Evolutionary conservation across 1,140 invertebrate genomes (phyloP).

Genomic region (Diprion similis): DNA sequence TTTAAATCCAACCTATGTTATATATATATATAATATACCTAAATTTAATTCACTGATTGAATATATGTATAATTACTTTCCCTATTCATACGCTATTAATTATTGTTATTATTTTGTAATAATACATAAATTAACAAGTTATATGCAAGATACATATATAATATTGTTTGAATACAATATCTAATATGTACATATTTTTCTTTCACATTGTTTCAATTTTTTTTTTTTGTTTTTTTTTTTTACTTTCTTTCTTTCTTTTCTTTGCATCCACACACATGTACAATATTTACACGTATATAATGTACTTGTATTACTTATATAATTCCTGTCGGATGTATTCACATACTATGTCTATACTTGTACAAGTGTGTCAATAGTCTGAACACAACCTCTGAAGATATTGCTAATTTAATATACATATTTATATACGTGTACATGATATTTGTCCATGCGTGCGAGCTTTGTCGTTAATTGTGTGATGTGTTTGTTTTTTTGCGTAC

Average conservation of each 20-base stretch:
- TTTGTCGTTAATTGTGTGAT: not conserved
- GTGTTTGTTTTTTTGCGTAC: not conserved
- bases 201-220: not conserved
- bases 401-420: too few species aligned
- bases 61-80: slow-evolving; percentile 20
- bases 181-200: not conserved
- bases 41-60: slow-evolving; percentile 16
- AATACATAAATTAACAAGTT: not conserved
- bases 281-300: not conserved
- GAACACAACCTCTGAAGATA: too few species aligned
- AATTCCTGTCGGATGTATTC: too few species aligned
- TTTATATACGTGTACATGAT: not conserved
- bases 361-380: too few species aligned
- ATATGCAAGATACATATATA: not conserved
- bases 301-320: too few species aligned
- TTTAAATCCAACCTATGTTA: slow-evolving; percentile 53
- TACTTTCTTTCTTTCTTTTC: not conserved
- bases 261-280: not conserved
- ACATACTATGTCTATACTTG: too few species aligned
- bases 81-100: not conserved
- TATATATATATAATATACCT: too few species aligned
- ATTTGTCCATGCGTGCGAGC: not conserved
- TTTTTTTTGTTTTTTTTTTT: not conserved
- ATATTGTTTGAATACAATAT: not conserved
- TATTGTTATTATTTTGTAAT: not conserved